These are phyloP conservation scores for Hassar affinis DNA, from an alignment of 2,113 vertebrate species.

Conservation along the genomic window DNA sequence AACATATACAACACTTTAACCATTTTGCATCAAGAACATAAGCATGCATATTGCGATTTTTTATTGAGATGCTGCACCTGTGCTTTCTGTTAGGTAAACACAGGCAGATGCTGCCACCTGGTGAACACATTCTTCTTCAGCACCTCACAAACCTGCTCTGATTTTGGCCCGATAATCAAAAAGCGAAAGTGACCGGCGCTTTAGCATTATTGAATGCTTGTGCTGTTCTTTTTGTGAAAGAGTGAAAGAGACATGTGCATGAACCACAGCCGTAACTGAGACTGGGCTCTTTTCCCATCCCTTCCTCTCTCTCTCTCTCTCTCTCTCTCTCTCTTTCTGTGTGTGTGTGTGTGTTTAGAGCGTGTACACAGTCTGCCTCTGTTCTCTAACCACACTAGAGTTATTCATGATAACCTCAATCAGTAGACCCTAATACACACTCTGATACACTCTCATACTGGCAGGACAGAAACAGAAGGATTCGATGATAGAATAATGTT, in stretches of 20 bases:
- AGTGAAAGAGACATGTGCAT: slow-evolving; percentile 27
- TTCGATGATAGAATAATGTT: not conserved
- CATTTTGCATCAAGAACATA: not conserved
- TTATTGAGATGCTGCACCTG: not conserved
- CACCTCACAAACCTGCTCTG: not conserved
- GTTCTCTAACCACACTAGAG: slow-evolving; percentile 47
- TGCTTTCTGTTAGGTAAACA: not conserved
- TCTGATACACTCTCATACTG: not conserved
- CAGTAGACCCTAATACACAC: slow-evolving; percentile 20
- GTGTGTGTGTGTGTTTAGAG: not conserved
- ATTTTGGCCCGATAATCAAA: not conserved
- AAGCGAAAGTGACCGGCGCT: not conserved
- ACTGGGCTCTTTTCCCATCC: slow-evolving; percentile 27
- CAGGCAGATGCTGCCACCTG: slow-evolving; percentile 41
- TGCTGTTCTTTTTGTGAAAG: not conserved
- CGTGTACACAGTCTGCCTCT: slow-evolving; percentile 42
- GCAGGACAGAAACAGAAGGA: not conserved
- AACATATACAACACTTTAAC: not conserved
- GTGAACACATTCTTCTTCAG: not conserved
- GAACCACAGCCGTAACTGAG: not conserved
- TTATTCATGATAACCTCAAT: slow-evolving; percentile 41
- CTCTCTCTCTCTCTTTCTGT: not conserved
- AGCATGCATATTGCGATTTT: not conserved
- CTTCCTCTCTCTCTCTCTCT: slow-evolving; percentile 7
- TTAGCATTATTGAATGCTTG: not conserved